A percentile compares a stretch with the other conserved stretches of the same genome.
phyloP scores from a whole-genome alignment of 2,113 vertebrate genomes.

The Beaufortia kweichowensis region DNA sequence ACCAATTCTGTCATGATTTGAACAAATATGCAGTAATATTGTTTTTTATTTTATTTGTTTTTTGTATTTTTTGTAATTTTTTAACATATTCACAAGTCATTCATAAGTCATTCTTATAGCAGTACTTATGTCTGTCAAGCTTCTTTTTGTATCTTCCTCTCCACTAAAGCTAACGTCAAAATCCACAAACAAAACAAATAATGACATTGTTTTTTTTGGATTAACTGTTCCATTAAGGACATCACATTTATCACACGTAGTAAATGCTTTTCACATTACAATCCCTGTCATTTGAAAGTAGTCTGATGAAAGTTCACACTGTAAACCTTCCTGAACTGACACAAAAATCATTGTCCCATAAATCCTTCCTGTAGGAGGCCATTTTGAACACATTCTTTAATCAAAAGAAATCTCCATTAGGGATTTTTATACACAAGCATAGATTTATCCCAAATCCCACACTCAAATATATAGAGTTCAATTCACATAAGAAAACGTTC shows the following conservation, averaged over 20 bases:
- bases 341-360: neutral
- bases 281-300: neutral
- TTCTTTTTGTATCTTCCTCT: no score
- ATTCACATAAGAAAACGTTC: neutral
- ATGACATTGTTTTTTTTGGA: no score
- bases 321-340: constrained; percentile 2
- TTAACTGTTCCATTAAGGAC: neutral
- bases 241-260: neutral
- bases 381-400: constrained; percentile 13
- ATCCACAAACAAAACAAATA: no score
- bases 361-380: constrained; percentile 11
- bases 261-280: neutral
- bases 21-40: no score
- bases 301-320: neutral
- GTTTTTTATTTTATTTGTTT: no score
- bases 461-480: neutral
- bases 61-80: no score
- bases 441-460: neutral
- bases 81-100: no score
- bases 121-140: no score
- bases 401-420: constrained; percentile 9
- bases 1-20: no score
- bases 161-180: no score
- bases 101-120: no score
- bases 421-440: neutral